Base-by-base conservation (phyloP, 2,113 vertebrate species). In the Uria lomvia region DNA sequence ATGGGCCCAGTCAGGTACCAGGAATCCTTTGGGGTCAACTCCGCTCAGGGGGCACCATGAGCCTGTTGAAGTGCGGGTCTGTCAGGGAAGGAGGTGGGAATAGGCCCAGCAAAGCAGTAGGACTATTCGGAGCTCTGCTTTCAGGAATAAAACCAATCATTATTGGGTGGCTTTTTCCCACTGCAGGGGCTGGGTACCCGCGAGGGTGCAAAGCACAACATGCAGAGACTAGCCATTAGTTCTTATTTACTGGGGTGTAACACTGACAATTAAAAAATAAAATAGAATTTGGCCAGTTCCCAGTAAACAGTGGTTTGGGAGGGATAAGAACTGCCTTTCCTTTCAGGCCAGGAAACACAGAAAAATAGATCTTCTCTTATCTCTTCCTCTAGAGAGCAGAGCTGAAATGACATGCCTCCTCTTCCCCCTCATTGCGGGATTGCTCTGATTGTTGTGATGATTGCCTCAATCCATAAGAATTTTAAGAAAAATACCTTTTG, bases 381-480 rank as follows among this genome's bases (percentile, higher is more conserved):
- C 84, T 94, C 58, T 91, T 92, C 53, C 73, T 71, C 82, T 88
- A 50, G 79, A 77, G 52, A 96, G n/a, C 73, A 75, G 56, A 90
- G 79, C 86, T 87, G 83, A 81, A 86, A 75, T 2, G 24, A 72
- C 65, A 85, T 90, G 38, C 56, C 62, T 68, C 49, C 36, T 89
- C 70, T 56, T 63, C 71, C 8, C 6, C 65, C 62, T 95, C 66
- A 15, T 77, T 26, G 47, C 5, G 3, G 67, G 27, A 52, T 84
- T 87, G 70, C 74, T 92, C 70, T 87, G 92, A 87, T 91, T 89
- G 80, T 94, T 93, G 91, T 91, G 73, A 75, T 86, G 86, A 95
- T 92, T 95, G 79, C 88, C 68, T 89, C 72, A 42, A 81, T 80
- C 82, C 60, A 5, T 75, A 80, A 68, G 43, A 93, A 88, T 88